Percentiles rank a stretch among this genome's conserved stretches.
Evolutionary conservation across 2,888 invertebrate species (phyloP).

Genomic region (Conus canariensis): DNA sequence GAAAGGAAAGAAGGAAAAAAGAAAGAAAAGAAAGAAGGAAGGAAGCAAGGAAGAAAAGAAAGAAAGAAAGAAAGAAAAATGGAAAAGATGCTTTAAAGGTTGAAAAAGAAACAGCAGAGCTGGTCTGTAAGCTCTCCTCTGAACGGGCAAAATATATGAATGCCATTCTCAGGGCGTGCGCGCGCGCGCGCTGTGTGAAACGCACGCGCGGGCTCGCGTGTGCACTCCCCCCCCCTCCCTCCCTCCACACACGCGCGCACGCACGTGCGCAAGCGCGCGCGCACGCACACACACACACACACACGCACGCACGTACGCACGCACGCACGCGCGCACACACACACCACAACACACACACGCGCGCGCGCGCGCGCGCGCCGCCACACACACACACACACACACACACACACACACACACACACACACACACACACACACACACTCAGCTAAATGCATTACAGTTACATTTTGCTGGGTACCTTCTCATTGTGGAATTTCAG

Average conservation of each 20-base stretch:
- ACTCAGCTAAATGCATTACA: too few species aligned
- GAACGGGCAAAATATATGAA: too few species aligned
- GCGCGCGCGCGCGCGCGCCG: background rate
- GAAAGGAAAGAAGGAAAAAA: background rate
- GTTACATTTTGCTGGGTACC: too few species aligned
- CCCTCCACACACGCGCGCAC: background rate
- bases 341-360: background rate
- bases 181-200: too few species aligned
- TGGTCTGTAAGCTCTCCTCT: too few species aligned
- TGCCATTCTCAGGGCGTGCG: too few species aligned
- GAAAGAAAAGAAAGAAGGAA: background rate
- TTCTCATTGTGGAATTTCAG: too few species aligned
- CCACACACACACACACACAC: background rate
- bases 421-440: too few species aligned
- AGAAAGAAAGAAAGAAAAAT: background rate
- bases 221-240: too few species aligned
- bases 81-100: background rate
- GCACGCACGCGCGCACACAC: too few species aligned
- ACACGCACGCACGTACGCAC: background rate
- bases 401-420: too few species aligned
- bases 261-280: background rate
- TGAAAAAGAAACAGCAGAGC: background rate
- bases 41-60: background rate
- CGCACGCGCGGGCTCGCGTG: too few species aligned
- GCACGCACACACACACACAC: slow-evolving; percentile 11